Evolutionary conservation across 2,113 vertebrate genomes (phyloP).

Genomic region (Pica pica): DNA sequence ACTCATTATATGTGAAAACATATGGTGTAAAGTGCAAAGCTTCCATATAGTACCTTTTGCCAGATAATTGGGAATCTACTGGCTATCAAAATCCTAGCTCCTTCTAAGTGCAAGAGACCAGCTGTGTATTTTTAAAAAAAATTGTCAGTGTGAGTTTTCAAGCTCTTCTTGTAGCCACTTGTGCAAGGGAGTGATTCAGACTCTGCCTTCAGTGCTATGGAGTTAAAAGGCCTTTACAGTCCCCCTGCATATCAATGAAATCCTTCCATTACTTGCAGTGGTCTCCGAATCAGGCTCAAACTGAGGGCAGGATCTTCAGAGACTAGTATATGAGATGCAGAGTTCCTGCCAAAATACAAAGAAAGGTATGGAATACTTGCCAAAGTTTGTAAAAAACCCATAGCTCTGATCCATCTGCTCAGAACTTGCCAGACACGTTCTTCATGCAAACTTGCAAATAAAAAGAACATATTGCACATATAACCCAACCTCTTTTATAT

Average conservation of each 20-base stretch:
- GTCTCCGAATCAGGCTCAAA: constrained; percentile 20
- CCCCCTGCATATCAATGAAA: constrained; percentile 3
- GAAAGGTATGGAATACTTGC: constrained; percentile 60
- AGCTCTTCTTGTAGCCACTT: not conserved
- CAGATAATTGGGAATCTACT: not conserved
- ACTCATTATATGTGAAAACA: not conserved
- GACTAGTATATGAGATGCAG: constrained; percentile 58
- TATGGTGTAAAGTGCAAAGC: not conserved
- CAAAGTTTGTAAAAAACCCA: constrained; percentile 32
- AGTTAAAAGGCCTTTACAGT: constrained; percentile 3
- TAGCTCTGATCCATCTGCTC: constrained; percentile 52
- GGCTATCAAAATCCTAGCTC: not conserved
- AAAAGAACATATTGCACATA: constrained; percentile 61
- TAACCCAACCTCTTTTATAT: constrained; percentile 12
- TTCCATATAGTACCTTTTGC: not conserved
- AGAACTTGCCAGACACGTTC: constrained; percentile 67
- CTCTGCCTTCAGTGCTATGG: not conserved
- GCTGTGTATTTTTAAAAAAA: not conserved
- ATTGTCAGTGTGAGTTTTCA: not conserved
- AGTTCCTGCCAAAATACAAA: constrained; percentile 63
- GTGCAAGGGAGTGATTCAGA: not conserved
- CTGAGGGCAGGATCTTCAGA: constrained; percentile 51
- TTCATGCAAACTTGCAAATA: constrained; percentile 66
- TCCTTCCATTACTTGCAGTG: constrained; percentile 30
- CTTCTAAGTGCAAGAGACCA: not conserved